A percentile compares a stretch with the other conserved stretches of the same genome.
phyloP scores from a whole-genome alignment of 2,797 vertebrate species.

The Muraenolepis orangiensis region DNA sequence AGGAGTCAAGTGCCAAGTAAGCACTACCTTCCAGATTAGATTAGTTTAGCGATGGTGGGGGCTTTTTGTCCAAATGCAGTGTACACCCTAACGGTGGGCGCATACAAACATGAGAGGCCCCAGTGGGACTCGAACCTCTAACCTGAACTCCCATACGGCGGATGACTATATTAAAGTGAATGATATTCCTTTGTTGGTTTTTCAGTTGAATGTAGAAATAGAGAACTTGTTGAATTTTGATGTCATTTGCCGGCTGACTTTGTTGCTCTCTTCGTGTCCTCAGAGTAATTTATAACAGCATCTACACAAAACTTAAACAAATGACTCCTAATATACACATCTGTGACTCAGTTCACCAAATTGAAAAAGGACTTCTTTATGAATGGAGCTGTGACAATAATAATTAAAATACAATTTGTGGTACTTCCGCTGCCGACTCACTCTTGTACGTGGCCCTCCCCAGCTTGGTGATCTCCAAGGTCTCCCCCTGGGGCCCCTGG shows the following conservation, averaged over 20 bases:
- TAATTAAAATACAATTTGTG: neutral
- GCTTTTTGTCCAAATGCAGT: no score
- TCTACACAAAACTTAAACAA: neutral
- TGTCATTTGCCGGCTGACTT: neutral
- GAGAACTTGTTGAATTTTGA: neutral
- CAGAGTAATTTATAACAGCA: neutral
- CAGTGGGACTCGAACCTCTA: no score
- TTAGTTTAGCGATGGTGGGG: no score
- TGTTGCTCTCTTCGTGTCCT: neutral
- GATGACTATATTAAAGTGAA: neutral
- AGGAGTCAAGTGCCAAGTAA: no score
- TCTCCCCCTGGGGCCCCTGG: constrained; percentile 6
- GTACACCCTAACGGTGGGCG: no score
- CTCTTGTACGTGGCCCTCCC: constrained; percentile 91
- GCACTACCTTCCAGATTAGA: no score
- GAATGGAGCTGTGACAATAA: neutral
- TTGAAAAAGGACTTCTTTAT: neutral
- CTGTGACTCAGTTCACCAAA: neutral
- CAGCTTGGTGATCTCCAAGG: constrained; percentile 79
- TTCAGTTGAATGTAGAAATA: neutral
- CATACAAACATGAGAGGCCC: no score
- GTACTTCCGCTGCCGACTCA: constrained; percentile 48
- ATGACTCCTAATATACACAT: neutral
- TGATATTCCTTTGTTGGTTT: neutral
- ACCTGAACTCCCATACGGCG: no score